Base-by-base conservation (phyloP, 2,797 vertebrate species). In the Neostethus bicornis region DNA sequence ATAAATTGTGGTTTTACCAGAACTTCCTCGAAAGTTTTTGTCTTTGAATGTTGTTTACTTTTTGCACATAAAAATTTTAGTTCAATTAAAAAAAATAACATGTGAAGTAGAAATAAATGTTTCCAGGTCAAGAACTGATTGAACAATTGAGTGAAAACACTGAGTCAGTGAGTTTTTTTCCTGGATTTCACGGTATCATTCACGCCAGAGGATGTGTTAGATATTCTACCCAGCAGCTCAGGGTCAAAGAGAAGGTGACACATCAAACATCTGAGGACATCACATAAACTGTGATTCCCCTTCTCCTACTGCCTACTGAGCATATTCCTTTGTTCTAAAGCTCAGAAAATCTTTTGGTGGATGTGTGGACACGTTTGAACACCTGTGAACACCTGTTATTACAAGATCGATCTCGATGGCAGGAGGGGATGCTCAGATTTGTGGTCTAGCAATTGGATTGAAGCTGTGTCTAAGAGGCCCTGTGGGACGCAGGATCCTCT, bases 341-440 rank as follows among this genome's bases (percentile, higher is more conserved):
- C 75, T 69, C 54, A 66, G 61, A 68, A 68, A 75, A 75, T 68
- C 73, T 73, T 71, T 83, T 60, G 49, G 68, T 78, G 65, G 10
- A 79, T 80, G 80, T 39, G n/a, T 65, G 73, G 60, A 66, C 76
- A 75, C 75, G 77, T 77, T 61, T 70, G 77, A 80, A 81, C 83
- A 85, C 80, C 75, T 80, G 81, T 55, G 56, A 79, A 75, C 66
- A 79, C 83, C 81, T 85, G 84, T 85, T 83, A 83, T 83, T 81
- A 75, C 19, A 59, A 20, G 61, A 87, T 88, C 81, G 70, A 87
- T 88, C 63, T 42, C 3, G 5, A 62, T 80, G 61, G 72, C 80
- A 52, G 79, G 81, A 79, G 79, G 66, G 73, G 55, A 75, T 54
- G 54, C 51, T 61, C 48, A 63, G 73, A 83, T 85, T 75, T 86